These are phyloP conservation scores for Lottia scabra DNA, from an alignment of 2,888 invertebrate species.

Conservation along the genomic window DNA sequence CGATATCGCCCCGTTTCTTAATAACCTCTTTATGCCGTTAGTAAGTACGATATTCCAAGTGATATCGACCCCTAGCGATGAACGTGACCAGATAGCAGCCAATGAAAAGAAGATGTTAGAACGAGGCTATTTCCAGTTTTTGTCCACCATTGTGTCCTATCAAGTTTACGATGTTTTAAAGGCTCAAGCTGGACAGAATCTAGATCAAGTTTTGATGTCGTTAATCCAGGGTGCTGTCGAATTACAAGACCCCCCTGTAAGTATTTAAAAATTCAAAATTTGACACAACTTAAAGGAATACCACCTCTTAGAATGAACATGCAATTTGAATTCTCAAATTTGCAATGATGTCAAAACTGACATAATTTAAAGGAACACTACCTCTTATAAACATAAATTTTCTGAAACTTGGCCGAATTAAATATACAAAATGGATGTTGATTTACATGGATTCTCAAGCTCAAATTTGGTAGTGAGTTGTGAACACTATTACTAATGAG, in stretches of 20 bases:
- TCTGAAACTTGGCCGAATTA: too few relatives aligned
- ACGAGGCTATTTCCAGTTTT: conserved; percentile 71
- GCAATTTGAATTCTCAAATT: too few relatives aligned
- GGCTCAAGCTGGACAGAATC: conserved; percentile 61
- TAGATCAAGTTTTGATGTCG: conserved; percentile 70
- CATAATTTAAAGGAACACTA: too few relatives aligned
- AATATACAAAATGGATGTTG: too few relatives aligned
- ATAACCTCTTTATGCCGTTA: conserved; percentile 71
- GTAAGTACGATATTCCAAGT: conserved; percentile 71
- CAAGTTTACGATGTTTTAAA: conserved; percentile 70
- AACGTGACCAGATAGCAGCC: conserved; percentile 70
- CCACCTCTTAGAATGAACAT: too few relatives aligned
- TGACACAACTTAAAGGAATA: too few relatives aligned
- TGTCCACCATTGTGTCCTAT: conserved; percentile 71
- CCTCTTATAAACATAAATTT: too few relatives aligned
- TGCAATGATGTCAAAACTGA: too few relatives aligned
- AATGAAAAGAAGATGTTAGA: conserved; percentile 71
- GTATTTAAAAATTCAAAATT: conserved; percentile 11
- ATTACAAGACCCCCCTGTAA: conserved; percentile 71
- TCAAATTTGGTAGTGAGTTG: too few relatives aligned
- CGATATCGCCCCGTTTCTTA: conserved; percentile 71
- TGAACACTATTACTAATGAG: too few relatives aligned
- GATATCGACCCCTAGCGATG: conserved; percentile 69
- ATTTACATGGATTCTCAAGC: too few relatives aligned
- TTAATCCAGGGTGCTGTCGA: conserved; percentile 72